Evolutionary conservation across 2,113 vertebrate species (phyloP).

Genomic region (Macquaria australasica): DNA sequence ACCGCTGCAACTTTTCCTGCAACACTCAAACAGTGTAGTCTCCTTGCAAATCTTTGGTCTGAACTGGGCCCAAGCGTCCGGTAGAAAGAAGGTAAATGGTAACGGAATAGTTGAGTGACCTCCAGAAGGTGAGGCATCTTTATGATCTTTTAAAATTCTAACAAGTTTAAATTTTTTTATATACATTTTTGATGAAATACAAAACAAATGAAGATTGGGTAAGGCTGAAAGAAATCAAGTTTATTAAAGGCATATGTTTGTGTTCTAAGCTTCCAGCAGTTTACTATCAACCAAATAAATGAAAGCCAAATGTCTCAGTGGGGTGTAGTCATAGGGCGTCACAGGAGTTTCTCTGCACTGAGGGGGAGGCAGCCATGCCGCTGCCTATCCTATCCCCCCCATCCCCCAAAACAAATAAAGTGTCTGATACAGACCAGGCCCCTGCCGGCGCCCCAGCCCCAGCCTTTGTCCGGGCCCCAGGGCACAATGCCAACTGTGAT

Average conservation of each 20-base stretch:
- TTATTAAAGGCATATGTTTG: conserved; percentile 42
- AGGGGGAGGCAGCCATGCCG: conserved; percentile 47
- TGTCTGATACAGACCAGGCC: conserved; percentile 72
- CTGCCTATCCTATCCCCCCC: conserved; percentile 44
- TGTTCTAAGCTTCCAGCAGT: conserved; percentile 48
- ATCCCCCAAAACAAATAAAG: conserved; percentile 79
- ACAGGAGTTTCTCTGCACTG: conserved; percentile 58
- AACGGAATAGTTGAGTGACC: not conserved
- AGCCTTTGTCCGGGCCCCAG: conserved; percentile 67
- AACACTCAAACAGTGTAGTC: no score
- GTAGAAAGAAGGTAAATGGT: not conserved
- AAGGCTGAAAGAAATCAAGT: conserved; percentile 34
- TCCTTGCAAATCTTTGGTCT: no score
- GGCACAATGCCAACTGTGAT: conserved; percentile 73
- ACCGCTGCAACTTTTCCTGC: no score
- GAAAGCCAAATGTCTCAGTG: conserved; percentile 74
- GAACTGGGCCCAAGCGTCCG: no score
- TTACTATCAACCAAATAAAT: conserved; percentile 58
- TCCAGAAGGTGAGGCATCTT: not conserved
- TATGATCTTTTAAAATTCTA: not conserved
- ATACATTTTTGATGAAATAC: not conserved
- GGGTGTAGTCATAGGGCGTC: conserved; percentile 62
- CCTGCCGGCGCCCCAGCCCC: conserved; percentile 49
- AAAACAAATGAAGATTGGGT: conserved; percentile 15
- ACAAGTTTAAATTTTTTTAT: not conserved